Evolutionary conservation across 2,113 vertebrate species (phyloP).

Genomic region (Oreamnos americanus): DNA sequence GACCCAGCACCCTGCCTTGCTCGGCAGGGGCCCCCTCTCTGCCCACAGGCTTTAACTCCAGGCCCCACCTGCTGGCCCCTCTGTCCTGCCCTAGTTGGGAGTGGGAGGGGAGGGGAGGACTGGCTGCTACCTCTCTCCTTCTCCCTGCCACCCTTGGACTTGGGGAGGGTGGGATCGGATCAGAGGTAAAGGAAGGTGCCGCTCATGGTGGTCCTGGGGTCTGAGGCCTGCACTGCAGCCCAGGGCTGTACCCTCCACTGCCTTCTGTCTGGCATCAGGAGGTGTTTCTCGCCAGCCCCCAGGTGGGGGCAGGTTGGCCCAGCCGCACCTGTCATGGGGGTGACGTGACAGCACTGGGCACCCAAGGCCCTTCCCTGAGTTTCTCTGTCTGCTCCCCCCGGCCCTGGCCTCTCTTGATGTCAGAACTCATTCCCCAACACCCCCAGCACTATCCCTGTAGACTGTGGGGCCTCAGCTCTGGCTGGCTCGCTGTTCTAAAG

Average conservation of each 20-base stretch:
- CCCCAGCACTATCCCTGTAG: background rate
- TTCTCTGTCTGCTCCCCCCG: accelerated
- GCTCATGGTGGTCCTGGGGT: background rate
- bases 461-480: background rate
- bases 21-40: background rate
- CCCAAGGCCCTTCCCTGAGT: background rate
- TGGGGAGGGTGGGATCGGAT: background rate
- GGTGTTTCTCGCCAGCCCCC: accelerated
- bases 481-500: background rate
- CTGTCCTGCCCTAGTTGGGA: background rate
- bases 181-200: background rate
- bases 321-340: background rate
- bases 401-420: background rate
- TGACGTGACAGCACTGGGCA: background rate
- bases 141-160: background rate
- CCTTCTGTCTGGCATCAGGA: background rate
- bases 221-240: background rate
- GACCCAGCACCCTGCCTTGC: background rate
- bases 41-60: no score
- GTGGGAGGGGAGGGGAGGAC: background rate
- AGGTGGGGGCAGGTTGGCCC: no score
- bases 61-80: background rate
- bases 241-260: background rate
- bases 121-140: background rate
- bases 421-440: background rate